A percentile compares a stretch with the other conserved stretches of the same genome.
These are phyloP conservation scores for Ploceus nigricollis DNA, from an alignment of 2,113 vertebrate species.

Conservation along the genomic window DNA sequence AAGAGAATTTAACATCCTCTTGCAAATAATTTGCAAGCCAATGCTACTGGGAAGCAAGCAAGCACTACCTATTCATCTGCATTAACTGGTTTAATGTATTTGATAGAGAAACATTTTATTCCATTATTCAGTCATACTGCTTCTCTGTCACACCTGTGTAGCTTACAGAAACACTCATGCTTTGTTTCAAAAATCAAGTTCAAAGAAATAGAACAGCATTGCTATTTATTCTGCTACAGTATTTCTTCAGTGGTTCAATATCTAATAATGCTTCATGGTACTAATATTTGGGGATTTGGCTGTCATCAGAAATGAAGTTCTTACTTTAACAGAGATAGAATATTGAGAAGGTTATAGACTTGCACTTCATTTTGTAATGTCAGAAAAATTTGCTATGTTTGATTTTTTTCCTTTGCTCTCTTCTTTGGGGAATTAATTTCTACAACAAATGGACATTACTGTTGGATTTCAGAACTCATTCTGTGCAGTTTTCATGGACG, in stretches of 20 bases:
- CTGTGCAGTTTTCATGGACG: constrained; percentile 48
- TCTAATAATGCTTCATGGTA: not conserved
- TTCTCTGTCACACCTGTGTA: not conserved
- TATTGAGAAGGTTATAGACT: constrained; percentile 57
- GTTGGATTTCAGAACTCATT: constrained; percentile 63
- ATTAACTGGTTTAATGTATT: not conserved
- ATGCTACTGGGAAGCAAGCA: not conserved
- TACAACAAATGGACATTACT: constrained; percentile 71
- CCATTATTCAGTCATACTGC: not conserved
- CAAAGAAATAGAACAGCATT: not conserved
- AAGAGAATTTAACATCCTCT: not conserved
- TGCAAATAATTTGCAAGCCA: not conserved
- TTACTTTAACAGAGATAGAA: constrained; percentile 60
- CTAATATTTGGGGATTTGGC: constrained; percentile 48
- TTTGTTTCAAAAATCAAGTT: not conserved
- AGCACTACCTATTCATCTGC: not conserved
- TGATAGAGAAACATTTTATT: not conserved
- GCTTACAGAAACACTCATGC: not conserved
- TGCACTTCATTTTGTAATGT: constrained; percentile 66
- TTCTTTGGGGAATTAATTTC: constrained; percentile 72
- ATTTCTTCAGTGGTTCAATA: constrained; percentile 16
- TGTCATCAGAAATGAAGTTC: constrained; percentile 59
- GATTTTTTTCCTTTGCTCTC: constrained; percentile 68
- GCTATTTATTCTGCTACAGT: not conserved
- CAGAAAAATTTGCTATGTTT: constrained; percentile 73